Evolutionary conservation across 2,113 vertebrate genomes (phyloP).

Genomic region (Willisornis vidua): DNA sequence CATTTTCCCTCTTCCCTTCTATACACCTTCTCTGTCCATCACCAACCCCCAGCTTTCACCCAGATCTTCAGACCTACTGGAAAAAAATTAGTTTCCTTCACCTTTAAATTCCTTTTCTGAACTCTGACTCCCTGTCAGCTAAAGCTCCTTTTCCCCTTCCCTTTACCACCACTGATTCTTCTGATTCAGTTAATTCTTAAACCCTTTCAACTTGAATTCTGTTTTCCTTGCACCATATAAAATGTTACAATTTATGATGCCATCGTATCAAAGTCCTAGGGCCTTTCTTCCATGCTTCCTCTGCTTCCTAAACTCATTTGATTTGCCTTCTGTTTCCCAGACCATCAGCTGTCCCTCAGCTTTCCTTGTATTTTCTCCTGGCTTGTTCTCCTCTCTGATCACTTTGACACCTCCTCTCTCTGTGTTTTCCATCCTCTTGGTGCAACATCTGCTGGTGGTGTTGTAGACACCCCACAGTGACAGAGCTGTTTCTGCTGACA

Average conservation of each 20-base stretch:
- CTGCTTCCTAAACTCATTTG: not conserved
- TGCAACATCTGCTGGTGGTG: not conserved
- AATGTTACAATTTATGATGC: not conserved
- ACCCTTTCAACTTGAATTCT: not conserved
- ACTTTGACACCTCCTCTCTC: not conserved
- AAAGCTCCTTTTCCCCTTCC: not conserved
- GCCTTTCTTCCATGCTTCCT: not conserved
- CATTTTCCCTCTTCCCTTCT: not conserved
- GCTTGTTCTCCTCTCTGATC: not conserved
- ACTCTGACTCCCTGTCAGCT: not conserved
- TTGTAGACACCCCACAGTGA: rapidly evolving
- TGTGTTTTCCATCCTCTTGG: not conserved
- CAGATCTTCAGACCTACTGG: not conserved
- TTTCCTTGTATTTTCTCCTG: not conserved
- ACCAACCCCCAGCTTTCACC: not conserved
- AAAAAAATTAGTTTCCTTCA: not conserved
- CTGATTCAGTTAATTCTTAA: not conserved
- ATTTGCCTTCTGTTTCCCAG: not conserved
- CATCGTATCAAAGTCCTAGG: not conserved
- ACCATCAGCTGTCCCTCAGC: not conserved
- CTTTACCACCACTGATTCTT: not conserved
- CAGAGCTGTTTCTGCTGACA: not conserved
- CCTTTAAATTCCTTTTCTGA: not conserved
- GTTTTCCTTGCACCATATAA: not conserved
- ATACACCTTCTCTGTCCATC: not conserved